phyloP scores from a whole-genome alignment of 1,140 invertebrate genomes.

The Mamestra configurata region DNA sequence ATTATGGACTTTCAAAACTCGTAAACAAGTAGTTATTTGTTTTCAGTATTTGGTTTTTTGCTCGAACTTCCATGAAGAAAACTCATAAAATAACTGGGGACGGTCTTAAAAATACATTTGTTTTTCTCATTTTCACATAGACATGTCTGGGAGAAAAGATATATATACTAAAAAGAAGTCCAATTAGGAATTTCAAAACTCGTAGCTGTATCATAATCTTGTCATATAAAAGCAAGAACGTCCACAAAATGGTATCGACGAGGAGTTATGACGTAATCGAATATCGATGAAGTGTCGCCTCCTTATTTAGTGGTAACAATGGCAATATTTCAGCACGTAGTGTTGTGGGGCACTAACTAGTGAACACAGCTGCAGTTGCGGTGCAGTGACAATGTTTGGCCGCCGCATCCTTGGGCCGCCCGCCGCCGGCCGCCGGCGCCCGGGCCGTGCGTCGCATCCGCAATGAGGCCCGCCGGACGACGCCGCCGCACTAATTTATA shows the following conservation, averaged over 20 bases:
- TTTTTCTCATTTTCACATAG: constrained; percentile 31
- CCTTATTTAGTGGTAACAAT: constrained; percentile 52
- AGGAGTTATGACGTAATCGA: constrained; percentile 35
- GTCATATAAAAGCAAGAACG: not conserved
- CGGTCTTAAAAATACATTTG: constrained; percentile 42
- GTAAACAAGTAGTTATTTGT: constrained; percentile 54
- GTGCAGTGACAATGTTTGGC: constrained; percentile 81
- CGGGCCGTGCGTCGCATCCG: constrained; percentile 74
- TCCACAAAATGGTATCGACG: not conserved
- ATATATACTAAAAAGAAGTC: not conserved
- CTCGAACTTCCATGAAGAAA: constrained; percentile 30
- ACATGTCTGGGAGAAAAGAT: not conserved
- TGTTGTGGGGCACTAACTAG: constrained; percentile 79
- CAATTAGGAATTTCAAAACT: constrained; percentile 21
- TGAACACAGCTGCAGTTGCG: constrained; percentile 80
- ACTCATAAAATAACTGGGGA: constrained; percentile 37
- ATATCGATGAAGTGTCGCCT: constrained; percentile 61
- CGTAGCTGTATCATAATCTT: not conserved
- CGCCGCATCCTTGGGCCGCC: constrained; percentile 70
- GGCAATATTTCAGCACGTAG: constrained; percentile 75
- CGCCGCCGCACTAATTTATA: constrained; percentile 79
- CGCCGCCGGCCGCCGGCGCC: not conserved
- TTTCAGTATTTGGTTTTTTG: constrained; percentile 36
- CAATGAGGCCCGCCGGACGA: constrained; percentile 73
- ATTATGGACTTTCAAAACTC: constrained; percentile 49